phyloP scores from a whole-genome alignment of 2,888 invertebrate genomes.

The Plagiodera versicolora region DNA sequence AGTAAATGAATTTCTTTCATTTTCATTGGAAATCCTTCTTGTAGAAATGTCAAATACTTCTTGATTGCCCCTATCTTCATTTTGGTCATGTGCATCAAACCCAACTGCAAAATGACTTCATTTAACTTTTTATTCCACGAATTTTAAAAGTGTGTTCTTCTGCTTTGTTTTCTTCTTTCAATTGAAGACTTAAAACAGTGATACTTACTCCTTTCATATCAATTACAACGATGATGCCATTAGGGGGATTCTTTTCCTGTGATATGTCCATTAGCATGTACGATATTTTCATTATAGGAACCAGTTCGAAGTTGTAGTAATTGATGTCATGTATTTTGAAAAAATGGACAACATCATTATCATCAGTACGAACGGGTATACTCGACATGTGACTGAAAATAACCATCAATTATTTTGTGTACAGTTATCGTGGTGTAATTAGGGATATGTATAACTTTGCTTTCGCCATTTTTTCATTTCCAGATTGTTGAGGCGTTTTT shows the following conservation, averaged over 20 bases:
- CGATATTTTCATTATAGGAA: conserved; percentile 38
- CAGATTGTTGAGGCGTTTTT: too few species aligned
- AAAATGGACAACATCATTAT: conserved; percentile 41
- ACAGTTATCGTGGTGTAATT: too few species aligned
- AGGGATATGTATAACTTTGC: too few species aligned
- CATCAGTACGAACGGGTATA: conserved; percentile 38
- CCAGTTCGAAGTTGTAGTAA: conserved; percentile 41
- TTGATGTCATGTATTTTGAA: conserved; percentile 40
- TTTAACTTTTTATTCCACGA: too few species aligned
- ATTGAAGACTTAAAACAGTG: not conserved
- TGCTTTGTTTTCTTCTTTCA: too few species aligned
- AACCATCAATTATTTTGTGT: too few species aligned
- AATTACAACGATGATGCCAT: conserved; percentile 41
- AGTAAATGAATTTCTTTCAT: conserved; percentile 53
- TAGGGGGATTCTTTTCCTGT: conserved; percentile 40
- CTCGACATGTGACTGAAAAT: conserved; percentile 38
- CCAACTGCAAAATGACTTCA: conserved; percentile 40
- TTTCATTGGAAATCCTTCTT: conserved; percentile 51
- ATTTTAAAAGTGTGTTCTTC: too few species aligned
- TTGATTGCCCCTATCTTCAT: conserved; percentile 38
- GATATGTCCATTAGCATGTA: conserved; percentile 43
- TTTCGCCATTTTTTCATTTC: too few species aligned
- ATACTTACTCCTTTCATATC: conserved; percentile 44
- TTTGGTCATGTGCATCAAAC: conserved; percentile 44
- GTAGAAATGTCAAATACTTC: conserved; percentile 42